Evolutionary conservation across 2,797 vertebrate species (phyloP), one percentile per base, ranked within the genome.

Genomic region (Decapterus maruadsi): DNA sequence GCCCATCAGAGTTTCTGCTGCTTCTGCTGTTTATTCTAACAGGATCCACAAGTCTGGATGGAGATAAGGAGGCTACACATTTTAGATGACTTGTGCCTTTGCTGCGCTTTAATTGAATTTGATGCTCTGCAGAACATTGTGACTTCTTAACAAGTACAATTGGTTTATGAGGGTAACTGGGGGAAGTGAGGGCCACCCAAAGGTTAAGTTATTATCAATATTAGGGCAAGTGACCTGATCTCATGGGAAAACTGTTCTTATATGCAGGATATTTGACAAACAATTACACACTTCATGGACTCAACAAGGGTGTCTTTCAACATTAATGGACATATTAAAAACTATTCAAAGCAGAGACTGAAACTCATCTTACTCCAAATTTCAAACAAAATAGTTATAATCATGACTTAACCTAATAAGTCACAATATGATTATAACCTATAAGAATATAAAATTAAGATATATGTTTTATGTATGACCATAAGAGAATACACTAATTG

Each of bases 101-200:
- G 70, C 86, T 82, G 22, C 11, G 70, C 84, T 89, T 85, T 92
- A 94, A 95, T 94, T 70, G 9, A 80, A 93, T 93, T 90, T 89
- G 83, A 88, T 61, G 74, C 89, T 82, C 77, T 11, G 83, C 80
- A 85, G 91, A 93, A 93, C 92, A 94, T 91, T 93, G 92, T 92
- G 94, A 93, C 93, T 93, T 82, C 78, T 89, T 92, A 92, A 95
- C 85, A 74, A 93, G 89, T 85, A 65, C 75, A 93, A 93, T 93
- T 93, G 85, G 85, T 92, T 94, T 90, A 92, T 74, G 51, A 82
- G 82, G 69, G 68, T 89, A 87, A 92, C 69, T 69, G 58, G 68
- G 78, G 86, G 76, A 84, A 87, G 69, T 50, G 68, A 38, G 68
- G 91, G 90, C 81, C 90, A 93, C n/a, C 38, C 68, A 83, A 50